Evolutionary conservation across 2,113 vertebrate species (phyloP), one percentile per base, ranked within the genome.

Genomic region (Poecile atricapillus): DNA sequence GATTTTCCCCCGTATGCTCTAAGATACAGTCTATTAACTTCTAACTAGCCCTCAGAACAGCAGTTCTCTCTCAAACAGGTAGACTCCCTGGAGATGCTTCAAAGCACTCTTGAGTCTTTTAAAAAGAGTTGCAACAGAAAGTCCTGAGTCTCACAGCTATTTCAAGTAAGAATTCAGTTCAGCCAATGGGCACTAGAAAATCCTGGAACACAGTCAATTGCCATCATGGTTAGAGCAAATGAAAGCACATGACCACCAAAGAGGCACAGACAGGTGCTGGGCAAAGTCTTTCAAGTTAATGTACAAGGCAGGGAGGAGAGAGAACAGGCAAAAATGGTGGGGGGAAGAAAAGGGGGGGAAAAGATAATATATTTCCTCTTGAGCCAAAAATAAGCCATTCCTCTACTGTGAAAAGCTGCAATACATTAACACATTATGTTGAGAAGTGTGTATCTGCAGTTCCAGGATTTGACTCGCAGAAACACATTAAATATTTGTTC

Each of bases 311-410:
- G 5, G 15, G 55, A 63, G 5, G 31, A n/a, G 9, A 44, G 39
- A 68, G 21, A 55, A 76, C 11, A 25, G 20, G 37, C 22, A 52
- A 15, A 59, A 86, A 67, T 0, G 3, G 9, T 3, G 11, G 24
- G 7, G 10, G 27, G 11, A 6, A 39, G 13, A 13, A 8, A 3
- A 1, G 2, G 2, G 3, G 1, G 1, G 5, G 11, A 25, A 41
- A 37, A 37, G 4, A 49, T 44, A 74, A 52, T 28, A 9, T 9
- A 75, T 27, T 47, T 80, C 30, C 50, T 78, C 31, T 27, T 65
- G 65, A 68, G n/a, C 5, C 25, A 82, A 50, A 94, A 63, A 7
- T 2, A 78, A 78, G 44, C 31, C 22, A 33, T 10, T 79, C 21
- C 10, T 7, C 8, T 27, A 6, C 49, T 31, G 8, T 5, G 8